Percentiles rank a stretch among this genome's conserved stretches.
These are phyloP conservation scores for Apus apus DNA, from an alignment of 2,113 vertebrate species.

Conservation along the genomic window DNA sequence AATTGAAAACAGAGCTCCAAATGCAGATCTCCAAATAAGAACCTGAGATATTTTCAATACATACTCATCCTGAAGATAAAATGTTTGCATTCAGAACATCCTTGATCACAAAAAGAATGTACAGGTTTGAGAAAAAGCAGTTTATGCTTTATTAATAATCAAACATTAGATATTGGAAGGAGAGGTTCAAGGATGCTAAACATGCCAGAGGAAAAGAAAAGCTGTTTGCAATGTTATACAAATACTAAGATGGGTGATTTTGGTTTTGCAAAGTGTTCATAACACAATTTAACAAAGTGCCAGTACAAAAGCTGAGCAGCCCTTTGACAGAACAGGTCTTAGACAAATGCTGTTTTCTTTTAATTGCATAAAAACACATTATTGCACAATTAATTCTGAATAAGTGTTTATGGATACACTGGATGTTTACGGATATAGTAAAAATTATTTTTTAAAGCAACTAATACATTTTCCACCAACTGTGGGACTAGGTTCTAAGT, in stretches of 20 bases:
- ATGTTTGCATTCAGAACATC: not conserved
- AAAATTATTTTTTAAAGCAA: not conserved
- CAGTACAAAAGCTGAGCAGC: not conserved
- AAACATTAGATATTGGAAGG: not conserved
- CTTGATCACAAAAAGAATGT: not conserved
- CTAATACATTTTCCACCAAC: not conserved
- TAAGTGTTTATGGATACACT: not conserved
- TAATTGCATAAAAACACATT: not conserved
- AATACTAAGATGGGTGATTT: not conserved
- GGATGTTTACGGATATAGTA: not conserved
- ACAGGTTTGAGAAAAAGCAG: not conserved
- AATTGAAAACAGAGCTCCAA: not conserved
- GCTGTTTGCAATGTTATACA: not conserved
- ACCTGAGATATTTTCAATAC: not conserved
- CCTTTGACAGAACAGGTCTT: not conserved
- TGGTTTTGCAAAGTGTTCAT: not conserved
- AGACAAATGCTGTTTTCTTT: not conserved
- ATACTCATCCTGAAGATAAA: not conserved
- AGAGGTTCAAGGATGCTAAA: not conserved
- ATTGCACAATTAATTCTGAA: not conserved
- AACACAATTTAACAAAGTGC: not conserved
- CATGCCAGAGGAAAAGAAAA: not conserved
- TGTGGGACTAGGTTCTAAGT: not conserved
- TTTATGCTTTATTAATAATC: not conserved
- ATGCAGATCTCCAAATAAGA: not conserved